phyloP scores from a whole-genome alignment of 2,888 invertebrate species.

The Drosophila colorata region DNA sequence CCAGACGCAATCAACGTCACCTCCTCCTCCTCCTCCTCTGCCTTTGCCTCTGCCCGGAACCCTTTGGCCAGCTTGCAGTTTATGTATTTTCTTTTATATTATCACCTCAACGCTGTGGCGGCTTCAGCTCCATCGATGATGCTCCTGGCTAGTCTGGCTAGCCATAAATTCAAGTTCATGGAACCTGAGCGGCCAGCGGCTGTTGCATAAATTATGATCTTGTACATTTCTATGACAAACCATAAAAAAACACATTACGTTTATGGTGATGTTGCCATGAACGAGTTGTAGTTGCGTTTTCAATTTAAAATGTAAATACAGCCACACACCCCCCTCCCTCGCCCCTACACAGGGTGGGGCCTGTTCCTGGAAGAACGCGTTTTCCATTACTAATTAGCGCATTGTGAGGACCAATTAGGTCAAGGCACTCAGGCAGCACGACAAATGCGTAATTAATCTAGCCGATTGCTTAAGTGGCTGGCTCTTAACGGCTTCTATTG shows the following conservation, averaged over 20 bases:
- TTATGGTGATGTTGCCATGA: slow-evolving; percentile 59
- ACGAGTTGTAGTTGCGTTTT: slow-evolving; percentile 51
- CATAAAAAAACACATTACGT: slow-evolving; percentile 71
- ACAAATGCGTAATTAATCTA: slow-evolving; percentile 63
- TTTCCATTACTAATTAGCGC: slow-evolving; percentile 42
- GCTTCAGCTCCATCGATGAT: slow-evolving; percentile 51
- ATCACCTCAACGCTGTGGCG: slow-evolving; percentile 64
- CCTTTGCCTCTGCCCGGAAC: slow-evolving; percentile 3
- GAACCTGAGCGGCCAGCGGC: slow-evolving; percentile 18
- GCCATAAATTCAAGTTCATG: slow-evolving; percentile 70
- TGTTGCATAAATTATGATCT: slow-evolving; percentile 76
- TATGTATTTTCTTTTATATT: slow-evolving; percentile 73
- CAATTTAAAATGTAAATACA: slow-evolving; percentile 67
- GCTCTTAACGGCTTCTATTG: slow-evolving; percentile 10
- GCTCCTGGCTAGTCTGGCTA: slow-evolving; percentile 52
- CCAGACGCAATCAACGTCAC: slow-evolving; percentile 62
- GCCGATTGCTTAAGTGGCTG: slow-evolving; percentile 40
- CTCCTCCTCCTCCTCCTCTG: too few species aligned
- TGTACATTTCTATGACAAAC: slow-evolving; percentile 73
- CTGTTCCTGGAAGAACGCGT: slow-evolving; percentile 19
- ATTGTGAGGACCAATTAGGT: slow-evolving; percentile 46
- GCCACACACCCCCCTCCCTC: background rate
- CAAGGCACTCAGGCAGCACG: slow-evolving; percentile 53
- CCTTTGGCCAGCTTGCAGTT: slow-evolving; percentile 39
- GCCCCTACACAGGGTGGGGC: too few species aligned